Evolutionary conservation across 2,888 invertebrate genomes (phyloP).

Genomic region (Homarus gammarus): DNA sequence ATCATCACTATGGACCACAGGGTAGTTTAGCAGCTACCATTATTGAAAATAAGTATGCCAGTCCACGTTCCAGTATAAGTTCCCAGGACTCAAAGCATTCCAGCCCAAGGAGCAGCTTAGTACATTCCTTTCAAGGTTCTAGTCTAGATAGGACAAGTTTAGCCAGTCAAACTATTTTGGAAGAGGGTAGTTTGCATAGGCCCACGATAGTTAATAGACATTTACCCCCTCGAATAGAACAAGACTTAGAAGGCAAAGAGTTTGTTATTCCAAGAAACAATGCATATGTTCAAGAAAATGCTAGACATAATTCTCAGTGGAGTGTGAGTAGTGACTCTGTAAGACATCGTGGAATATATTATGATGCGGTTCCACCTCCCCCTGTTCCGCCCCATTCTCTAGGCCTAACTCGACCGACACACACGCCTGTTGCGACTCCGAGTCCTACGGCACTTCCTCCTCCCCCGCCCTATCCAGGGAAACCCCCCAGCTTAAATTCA

Average conservation of each 20-base stretch:
- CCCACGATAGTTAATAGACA: constrained; percentile 55
- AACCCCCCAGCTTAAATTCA: constrained; percentile 67
- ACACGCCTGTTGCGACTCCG: constrained; percentile 61
- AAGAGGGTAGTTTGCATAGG: constrained; percentile 58
- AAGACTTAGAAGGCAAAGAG: constrained; percentile 75
- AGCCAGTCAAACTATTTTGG: constrained; percentile 71
- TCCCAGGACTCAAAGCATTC: constrained; percentile 81
- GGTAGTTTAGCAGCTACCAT: constrained; percentile 73
- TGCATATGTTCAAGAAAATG: constrained; percentile 75
- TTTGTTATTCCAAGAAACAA: constrained; percentile 76
- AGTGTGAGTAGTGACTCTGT: constrained; percentile 66
- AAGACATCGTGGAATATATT: constrained; percentile 64
- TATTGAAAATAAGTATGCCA: constrained; percentile 77
- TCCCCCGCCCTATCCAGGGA: constrained; percentile 76
- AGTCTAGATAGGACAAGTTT: constrained; percentile 74
- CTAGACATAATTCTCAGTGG: constrained; percentile 74
- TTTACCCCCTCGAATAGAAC: constrained; percentile 75
- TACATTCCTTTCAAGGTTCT: constrained; percentile 77
- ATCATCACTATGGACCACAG: constrained; percentile 65
- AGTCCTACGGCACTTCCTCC: constrained; percentile 70
- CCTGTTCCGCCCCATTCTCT: constrained; percentile 68
- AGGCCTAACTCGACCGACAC: constrained; percentile 49
- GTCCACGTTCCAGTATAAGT: constrained; percentile 80
- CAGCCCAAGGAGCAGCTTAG: constrained; percentile 80
- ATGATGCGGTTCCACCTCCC: constrained; percentile 64